Percentiles rank a stretch among this genome's conserved stretches.
These are phyloP conservation scores for Cairina moschata DNA, from an alignment of 2,113 vertebrate species.

Conservation along the genomic window DNA sequence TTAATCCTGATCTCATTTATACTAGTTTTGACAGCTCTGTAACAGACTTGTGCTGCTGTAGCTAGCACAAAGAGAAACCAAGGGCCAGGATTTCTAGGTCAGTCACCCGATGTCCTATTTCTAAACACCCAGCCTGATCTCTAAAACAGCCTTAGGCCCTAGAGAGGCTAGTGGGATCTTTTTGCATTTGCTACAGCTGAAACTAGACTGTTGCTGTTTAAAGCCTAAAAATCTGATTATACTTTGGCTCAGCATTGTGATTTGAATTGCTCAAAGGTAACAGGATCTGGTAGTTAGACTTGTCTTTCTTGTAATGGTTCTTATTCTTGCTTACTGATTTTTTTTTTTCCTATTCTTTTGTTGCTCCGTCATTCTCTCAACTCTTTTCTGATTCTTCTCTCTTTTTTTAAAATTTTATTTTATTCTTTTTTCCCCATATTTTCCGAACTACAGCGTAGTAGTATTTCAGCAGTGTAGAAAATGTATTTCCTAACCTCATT, in stretches of 20 bases:
- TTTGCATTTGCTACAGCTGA: accelerated
- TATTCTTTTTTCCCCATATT: neutral
- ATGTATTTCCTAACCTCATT: neutral
- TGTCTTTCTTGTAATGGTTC: neutral
- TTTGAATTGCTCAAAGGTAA: neutral
- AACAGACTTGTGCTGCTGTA: neutral
- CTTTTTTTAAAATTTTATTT: neutral
- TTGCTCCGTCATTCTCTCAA: neutral
- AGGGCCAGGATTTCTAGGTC: neutral
- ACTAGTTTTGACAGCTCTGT: neutral
- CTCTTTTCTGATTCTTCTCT: neutral
- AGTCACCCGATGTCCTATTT: neutral
- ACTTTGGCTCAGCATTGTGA: neutral
- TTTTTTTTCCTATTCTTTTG: neutral
- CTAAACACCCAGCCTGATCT: neutral
- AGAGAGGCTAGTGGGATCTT: neutral
- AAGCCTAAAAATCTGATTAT: neutral
- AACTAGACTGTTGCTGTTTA: neutral
- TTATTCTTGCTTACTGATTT: neutral
- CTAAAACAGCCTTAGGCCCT: neutral
- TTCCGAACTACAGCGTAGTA: neutral
- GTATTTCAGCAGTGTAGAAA: neutral
- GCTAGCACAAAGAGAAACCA: neutral
- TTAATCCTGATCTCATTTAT: neutral
- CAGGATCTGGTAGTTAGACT: neutral